These are phyloP conservation scores for Hirundo rustica DNA, from an alignment of 2,797 vertebrate species.

Conservation along the genomic window DNA sequence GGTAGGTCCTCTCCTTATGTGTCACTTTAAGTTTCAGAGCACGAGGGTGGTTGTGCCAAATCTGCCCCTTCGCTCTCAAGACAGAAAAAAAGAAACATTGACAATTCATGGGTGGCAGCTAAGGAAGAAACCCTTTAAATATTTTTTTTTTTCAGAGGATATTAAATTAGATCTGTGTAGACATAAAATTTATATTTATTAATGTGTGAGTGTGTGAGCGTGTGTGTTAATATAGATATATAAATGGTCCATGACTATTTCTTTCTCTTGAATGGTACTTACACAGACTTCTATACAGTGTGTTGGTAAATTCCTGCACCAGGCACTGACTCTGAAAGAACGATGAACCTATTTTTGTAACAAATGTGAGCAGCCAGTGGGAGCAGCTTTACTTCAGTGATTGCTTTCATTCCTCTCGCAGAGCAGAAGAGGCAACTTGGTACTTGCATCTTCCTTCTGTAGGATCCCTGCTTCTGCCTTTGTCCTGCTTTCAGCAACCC, in stretches of 20 bases:
- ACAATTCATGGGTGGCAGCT: constrained; percentile 40
- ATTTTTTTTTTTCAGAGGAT: constrained; percentile 37
- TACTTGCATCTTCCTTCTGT: background rate
- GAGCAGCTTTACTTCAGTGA: constrained; percentile 15
- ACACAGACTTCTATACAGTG: constrained; percentile 10
- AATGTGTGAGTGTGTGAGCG: background rate
- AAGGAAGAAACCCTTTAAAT: constrained; percentile 47
- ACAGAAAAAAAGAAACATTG: background rate
- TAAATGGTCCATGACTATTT: constrained; percentile 58
- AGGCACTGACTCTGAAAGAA: constrained; percentile 40
- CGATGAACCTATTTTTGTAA: background rate
- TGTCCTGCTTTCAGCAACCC: background rate
- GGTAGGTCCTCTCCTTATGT: constrained; percentile 31
- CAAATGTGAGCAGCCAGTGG: background rate
- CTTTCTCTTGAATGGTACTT: constrained; percentile 63
- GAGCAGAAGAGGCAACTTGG: background rate
- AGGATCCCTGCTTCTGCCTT: background rate
- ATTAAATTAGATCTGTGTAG: constrained; percentile 65
- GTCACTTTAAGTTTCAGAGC: constrained; percentile 26
- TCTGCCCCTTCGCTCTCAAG: background rate
- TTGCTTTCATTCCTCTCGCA: background rate
- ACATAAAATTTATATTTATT: constrained; percentile 63
- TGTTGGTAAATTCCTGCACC: constrained; percentile 12
- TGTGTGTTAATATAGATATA: constrained; percentile 38
- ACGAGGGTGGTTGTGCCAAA: background rate